Evolutionary conservation across 1,140 invertebrate species (phyloP), one percentile per base, ranked within the genome.

Genomic region (Drosophila pseudoananassae): DNA sequence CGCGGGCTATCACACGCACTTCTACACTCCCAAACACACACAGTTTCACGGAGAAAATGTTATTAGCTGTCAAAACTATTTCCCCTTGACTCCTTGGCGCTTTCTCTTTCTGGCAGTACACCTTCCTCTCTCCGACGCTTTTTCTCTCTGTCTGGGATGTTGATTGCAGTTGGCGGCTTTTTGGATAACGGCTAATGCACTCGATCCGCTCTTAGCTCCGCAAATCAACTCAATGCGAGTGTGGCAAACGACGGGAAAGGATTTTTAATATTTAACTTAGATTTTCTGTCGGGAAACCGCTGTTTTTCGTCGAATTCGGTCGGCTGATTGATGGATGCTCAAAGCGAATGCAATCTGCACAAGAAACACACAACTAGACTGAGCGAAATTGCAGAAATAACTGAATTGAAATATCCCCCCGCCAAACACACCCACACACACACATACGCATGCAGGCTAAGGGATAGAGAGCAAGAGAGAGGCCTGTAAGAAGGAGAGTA

Each of bases 311-410:
- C 20, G 20, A 20, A 20, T 33, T 56, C 17, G 17, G 54, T 64
- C 49, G 59, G 50, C 68, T 63, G 70, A 68, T 72, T 75, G 66
- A 52, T 58, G 43, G 33, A 76, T 83, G 71, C 59, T 68, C 69
- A 64, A 70, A 49, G 69, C 31, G 17, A 20, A 78, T 75, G 68
- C 74, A 78, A 49, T 72, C 57, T 65, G 63, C 72, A 76, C 63
- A 53, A 38, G 45, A 40, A 75, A 79, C 73, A 72, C 81, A 82
- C 83, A 83, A 88, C 83, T 83, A 79, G 78, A 88, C 83, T 83
- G 83, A 88, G 78, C 60, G 57, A 79, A 88, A 89, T 75, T 88
- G 83, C 83, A 88, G 78, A 88, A 88, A 88, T 88, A 88, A 88
- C 84, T 88, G 79, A 88, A 88, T 78, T 81, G 69, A 78, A 85